A percentile compares a stretch with the other conserved stretches of the same genome.
Conservation (phyloP, 2,888 invertebrate genomes). For the Barypeithes pellucidus region DNA sequence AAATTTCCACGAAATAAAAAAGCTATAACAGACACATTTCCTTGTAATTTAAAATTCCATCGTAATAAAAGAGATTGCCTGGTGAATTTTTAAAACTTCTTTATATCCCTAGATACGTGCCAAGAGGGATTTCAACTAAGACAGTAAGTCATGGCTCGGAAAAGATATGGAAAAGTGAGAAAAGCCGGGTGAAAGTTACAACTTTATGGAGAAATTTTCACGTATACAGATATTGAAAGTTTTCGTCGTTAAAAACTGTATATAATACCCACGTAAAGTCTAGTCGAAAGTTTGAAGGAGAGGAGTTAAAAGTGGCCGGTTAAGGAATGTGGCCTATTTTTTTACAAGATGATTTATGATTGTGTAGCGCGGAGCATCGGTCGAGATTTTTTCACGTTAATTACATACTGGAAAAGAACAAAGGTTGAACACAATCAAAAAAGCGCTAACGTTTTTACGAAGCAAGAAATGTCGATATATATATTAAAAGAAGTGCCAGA, state of each 20-base stretch:
- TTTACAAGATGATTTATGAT: too few species aligned
- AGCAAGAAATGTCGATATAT: too few species aligned
- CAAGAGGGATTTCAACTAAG: slow-evolving; percentile 48
- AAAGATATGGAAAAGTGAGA: slow-evolving; percentile 32
- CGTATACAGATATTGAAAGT: slow-evolving; percentile 22
- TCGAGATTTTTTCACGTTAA: too few species aligned
- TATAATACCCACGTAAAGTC: neutral
- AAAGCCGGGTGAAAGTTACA: slow-evolving; percentile 29
- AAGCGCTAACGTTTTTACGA: too few species aligned
- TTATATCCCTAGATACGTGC: slow-evolving; percentile 49
- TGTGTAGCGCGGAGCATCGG: too few species aligned
- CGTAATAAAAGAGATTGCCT: slow-evolving; percentile 53
- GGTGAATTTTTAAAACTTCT: slow-evolving; percentile 54
- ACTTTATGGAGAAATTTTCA: slow-evolving; percentile 9
- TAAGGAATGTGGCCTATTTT: too few species aligned
- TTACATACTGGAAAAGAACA: too few species aligned
- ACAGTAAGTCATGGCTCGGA: slow-evolving; percentile 32
- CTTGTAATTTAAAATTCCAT: slow-evolving; percentile 45
- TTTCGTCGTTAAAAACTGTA: slow-evolving; percentile 14
- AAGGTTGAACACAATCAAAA: too few species aligned
- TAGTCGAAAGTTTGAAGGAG: neutral
- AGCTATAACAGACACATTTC: slow-evolving; percentile 22
- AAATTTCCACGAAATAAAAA: slow-evolving; percentile 24
- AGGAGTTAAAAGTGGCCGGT: too few species aligned
- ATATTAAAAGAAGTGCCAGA: too few species aligned